Evolutionary conservation across 2,888 invertebrate species (phyloP).

Genomic region (Caenorhabditis doughertyi): DNA sequence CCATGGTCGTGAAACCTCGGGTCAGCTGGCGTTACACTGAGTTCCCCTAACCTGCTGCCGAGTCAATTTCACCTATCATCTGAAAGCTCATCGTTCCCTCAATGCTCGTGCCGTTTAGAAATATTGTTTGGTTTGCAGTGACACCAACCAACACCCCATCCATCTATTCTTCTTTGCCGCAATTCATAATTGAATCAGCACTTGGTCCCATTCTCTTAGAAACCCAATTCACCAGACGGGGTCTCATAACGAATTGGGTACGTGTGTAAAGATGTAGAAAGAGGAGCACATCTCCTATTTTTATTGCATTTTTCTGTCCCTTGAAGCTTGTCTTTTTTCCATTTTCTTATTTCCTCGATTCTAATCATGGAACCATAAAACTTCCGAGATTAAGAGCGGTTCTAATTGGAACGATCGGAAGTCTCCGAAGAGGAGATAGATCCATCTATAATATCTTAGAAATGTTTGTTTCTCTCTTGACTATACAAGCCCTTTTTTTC

Average conservation of each 20-base stretch:
- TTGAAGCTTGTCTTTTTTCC: neutral
- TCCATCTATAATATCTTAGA: too few relatives aligned
- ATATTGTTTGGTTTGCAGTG: constrained; percentile 43
- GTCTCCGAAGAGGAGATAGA: neutral
- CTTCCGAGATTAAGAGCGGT: too few relatives aligned
- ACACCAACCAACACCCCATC: constrained; percentile 19
- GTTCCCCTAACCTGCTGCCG: constrained; percentile 8
- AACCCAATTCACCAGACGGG: constrained; percentile 54
- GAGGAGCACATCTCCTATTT: constrained; percentile 41
- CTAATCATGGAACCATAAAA: constrained; percentile 3
- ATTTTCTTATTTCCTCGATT: constrained; percentile 6
- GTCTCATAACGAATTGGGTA: constrained; percentile 51
- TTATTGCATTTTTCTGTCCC: constrained; percentile 26
- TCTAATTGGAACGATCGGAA: too few relatives aligned
- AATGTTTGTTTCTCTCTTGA: neutral
- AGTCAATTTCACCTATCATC: constrained; percentile 20
- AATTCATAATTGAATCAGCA: constrained; percentile 59
- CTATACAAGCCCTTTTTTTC: too few relatives aligned
- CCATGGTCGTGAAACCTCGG: constrained; percentile 35
- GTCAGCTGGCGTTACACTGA: constrained; percentile 59
- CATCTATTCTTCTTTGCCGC: constrained; percentile 1
- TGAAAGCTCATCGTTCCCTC: constrained; percentile 32
- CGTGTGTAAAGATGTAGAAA: constrained; percentile 36
- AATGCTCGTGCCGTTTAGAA: constrained; percentile 8
- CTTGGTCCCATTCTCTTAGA: constrained; percentile 33